Evolutionary conservation across 2,113 vertebrate species (phyloP).

Genomic region (Lycaon pictus): DNA sequence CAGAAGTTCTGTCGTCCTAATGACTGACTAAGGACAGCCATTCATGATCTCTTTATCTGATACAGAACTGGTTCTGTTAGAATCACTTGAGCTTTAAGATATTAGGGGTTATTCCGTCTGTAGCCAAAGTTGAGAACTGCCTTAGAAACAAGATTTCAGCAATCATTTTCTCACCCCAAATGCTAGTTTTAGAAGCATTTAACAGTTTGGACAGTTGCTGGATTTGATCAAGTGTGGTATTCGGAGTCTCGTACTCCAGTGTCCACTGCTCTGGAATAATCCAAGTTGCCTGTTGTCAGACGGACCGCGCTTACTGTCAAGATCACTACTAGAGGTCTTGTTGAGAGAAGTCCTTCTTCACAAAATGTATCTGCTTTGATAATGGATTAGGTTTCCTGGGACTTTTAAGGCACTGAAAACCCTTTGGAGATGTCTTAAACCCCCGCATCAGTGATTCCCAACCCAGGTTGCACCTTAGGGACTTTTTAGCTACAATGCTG

Average conservation of each 20-base stretch:
- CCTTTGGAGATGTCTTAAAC: conserved; percentile 3
- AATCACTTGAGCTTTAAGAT: neutral
- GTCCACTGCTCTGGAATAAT: neutral
- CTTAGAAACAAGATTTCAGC: neutral
- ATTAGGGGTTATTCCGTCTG: neutral
- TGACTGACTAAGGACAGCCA: neutral
- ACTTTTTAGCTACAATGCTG: neutral
- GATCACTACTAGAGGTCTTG: neutral
- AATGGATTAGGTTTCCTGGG: conserved; percentile 11
- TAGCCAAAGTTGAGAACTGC: neutral
- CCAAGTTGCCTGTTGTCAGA: neutral
- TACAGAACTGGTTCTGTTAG: conserved; percentile 6
- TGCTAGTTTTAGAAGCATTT: neutral
- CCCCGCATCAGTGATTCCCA: neutral
- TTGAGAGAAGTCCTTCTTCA: neutral
- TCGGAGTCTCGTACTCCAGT: neutral
- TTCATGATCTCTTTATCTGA: conserved; percentile 12
- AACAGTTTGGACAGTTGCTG: neutral
- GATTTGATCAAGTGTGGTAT: neutral
- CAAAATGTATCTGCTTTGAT: conserved; percentile 25
- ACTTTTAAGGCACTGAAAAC: conserved; percentile 69
- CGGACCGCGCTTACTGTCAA: neutral
- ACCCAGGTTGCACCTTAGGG: neutral
- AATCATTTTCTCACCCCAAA: neutral
- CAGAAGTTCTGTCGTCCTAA: neutral